Evolutionary conservation across 2,797 vertebrate species (phyloP).

Genomic region (Hybognathus amarus): DNA sequence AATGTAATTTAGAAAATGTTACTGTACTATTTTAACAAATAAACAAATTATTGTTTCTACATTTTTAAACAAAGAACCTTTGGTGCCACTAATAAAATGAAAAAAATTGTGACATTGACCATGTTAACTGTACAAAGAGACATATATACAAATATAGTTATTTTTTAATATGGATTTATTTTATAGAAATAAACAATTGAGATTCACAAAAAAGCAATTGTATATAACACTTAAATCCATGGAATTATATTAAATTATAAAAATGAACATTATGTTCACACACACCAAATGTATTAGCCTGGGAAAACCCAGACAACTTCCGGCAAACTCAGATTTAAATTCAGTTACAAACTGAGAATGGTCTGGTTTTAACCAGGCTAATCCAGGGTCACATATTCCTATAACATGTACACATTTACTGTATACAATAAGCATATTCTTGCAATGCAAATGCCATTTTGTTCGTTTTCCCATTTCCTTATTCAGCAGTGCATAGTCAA

Average conservation of each 20-base stretch:
- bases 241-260: not conserved
- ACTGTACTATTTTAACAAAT: not conserved
- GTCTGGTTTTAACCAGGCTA: no score
- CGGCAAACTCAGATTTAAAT: no score
- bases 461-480: not conserved
- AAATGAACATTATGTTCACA: not conserved
- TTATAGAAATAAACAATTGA: not conserved
- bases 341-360: no score
- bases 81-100: not conserved
- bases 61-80: not conserved
- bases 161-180: not conserved
- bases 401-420: not conserved
- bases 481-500: constrained; percentile 15
- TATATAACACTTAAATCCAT: not conserved
- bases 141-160: not conserved
- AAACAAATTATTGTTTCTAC: not conserved
- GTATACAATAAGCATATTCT: not conserved
- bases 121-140: not conserved
- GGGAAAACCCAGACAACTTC: no score
- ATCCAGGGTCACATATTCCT: not conserved
- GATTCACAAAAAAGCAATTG: not conserved
- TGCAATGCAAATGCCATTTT: not conserved
- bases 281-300: no score
- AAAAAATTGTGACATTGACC: not conserved
- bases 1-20: not conserved